A percentile compares a stretch with the other conserved stretches of the same genome.
Conservation (phyloP, 2,797 vertebrate species). For the Tauraco hartlaubi region DNA sequence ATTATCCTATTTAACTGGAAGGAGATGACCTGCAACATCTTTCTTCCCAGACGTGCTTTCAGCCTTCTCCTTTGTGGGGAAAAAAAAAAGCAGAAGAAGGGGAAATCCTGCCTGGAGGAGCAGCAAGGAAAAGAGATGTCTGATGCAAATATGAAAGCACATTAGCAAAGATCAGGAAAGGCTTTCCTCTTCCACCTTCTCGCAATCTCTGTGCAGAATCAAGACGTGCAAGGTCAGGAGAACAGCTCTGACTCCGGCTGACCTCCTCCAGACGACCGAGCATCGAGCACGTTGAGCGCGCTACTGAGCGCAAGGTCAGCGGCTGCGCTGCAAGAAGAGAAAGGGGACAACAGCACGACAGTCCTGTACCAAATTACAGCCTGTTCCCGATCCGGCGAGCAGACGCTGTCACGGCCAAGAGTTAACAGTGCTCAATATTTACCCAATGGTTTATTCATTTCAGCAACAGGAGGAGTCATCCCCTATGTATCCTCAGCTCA, state of each 20-base stretch:
- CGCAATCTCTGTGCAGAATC: neutral
- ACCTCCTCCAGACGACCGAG: neutral
- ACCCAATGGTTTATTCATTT: neutral
- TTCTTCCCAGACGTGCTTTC: neutral
- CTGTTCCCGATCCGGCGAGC: neutral
- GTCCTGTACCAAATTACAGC: neutral
- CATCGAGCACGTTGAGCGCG: accelerated
- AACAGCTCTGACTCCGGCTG: neutral
- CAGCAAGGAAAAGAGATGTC: neutral
- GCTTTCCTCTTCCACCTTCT: neutral
- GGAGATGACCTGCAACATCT: neutral
- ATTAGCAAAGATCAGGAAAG: neutral
- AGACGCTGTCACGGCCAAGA: neutral
- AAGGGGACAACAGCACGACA: neutral
- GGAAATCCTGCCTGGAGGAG: neutral
- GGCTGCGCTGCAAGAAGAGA: neutral
- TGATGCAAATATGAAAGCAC: neutral
- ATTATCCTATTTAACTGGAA: neutral
- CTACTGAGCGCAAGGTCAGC: neutral
- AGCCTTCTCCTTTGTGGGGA: neutral
- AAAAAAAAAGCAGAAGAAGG: neutral
- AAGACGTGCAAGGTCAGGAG: neutral
- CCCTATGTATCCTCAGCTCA: neutral
- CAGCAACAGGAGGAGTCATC: neutral
- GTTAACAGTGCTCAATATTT: neutral